A percentile compares a stretch with the other conserved stretches of the same genome.
These are phyloP conservation scores for Hemiprocne comata DNA, from an alignment of 2,113 vertebrate species.

Conservation along the genomic window DNA sequence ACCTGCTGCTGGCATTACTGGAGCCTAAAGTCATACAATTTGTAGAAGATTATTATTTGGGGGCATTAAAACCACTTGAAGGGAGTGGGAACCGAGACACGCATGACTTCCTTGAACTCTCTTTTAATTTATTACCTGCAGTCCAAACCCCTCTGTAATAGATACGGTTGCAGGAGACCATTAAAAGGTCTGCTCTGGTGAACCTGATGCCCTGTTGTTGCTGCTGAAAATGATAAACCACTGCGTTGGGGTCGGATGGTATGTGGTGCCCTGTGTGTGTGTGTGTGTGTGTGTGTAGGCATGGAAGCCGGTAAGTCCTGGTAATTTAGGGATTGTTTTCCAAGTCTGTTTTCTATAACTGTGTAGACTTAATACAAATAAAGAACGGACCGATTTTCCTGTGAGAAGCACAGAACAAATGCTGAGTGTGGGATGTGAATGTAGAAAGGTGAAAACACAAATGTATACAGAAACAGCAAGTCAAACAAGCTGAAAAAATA, in stretches of 20 bases:
- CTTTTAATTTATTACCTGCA: slow-evolving; percentile 42
- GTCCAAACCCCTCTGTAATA: neutral
- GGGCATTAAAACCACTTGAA: neutral
- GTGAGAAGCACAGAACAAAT: slow-evolving; percentile 2
- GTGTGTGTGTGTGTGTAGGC: neutral
- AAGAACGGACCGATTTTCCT: slow-evolving; percentile 33
- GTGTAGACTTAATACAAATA: slow-evolving; percentile 25
- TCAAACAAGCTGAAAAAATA: slow-evolving; percentile 72
- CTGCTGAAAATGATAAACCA: slow-evolving; percentile 60
- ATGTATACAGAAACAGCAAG: slow-evolving; percentile 43
- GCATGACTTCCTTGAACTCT: slow-evolving; percentile 63
- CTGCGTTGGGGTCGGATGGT: neutral
- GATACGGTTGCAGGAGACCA: slow-evolving; percentile 36
- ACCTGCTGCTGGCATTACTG: neutral
- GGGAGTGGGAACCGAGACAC: neutral
- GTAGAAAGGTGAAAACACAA: slow-evolving; percentile 63
- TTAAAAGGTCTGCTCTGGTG: slow-evolving; percentile 52
- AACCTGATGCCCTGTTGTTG: slow-evolving; percentile 53
- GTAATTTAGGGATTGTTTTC: slow-evolving; percentile 64
- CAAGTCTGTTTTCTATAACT: slow-evolving; percentile 62
- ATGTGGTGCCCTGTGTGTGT: neutral
- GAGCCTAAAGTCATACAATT: neutral
- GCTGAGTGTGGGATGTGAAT: slow-evolving; percentile 23
- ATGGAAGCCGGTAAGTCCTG: slow-evolving; percentile 5
- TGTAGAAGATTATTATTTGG: neutral